Percentiles rank a stretch among this genome's conserved stretches.
Conservation (phyloP, 2,888 invertebrate species). For the Cosmopolites sordidus region DNA sequence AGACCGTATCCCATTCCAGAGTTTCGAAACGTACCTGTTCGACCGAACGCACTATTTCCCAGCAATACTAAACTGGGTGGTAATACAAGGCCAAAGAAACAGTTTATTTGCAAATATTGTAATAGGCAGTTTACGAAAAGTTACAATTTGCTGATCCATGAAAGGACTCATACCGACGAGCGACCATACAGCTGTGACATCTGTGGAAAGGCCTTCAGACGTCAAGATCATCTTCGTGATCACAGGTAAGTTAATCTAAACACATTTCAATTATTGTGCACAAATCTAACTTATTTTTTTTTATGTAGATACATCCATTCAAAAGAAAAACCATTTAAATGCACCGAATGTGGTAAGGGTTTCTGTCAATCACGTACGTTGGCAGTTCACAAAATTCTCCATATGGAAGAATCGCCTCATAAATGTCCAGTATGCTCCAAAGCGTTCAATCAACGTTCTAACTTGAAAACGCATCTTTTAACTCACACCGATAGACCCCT, state of each 20-base stretch:
- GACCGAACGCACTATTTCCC: slow-evolving; percentile 53
- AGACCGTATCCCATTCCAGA: slow-evolving; percentile 33
- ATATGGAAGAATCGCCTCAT: slow-evolving; percentile 90
- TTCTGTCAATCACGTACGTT: slow-evolving; percentile 96
- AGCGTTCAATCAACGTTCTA: slow-evolving; percentile 88
- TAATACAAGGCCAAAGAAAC: slow-evolving; percentile 64
- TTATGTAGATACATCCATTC: slow-evolving; percentile 89
- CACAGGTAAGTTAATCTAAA: slow-evolving; percentile 60
- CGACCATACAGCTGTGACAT: slow-evolving; percentile 94
- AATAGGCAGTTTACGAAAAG: slow-evolving; percentile 96
- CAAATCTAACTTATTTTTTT: neutral
- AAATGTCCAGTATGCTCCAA: slow-evolving; percentile 86
- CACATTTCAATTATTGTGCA: neutral
- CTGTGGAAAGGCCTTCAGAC: slow-evolving; percentile 91
- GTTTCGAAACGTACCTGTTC: slow-evolving; percentile 41
- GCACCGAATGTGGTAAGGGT: slow-evolving; percentile 94
- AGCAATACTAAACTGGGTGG: slow-evolving; percentile 25
- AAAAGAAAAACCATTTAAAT: slow-evolving; percentile 98
- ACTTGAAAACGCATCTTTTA: slow-evolving; percentile 85
- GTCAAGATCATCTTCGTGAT: slow-evolving; percentile 90
- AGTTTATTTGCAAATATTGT: slow-evolving; percentile 98
- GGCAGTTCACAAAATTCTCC: slow-evolving; percentile 91
- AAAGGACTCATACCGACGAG: slow-evolving; percentile 95
- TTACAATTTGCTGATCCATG: slow-evolving; percentile 95
- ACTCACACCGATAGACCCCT: slow-evolving; percentile 93